These are phyloP conservation scores for Onychomys torridus DNA, from an alignment of 2,797 vertebrate genomes.

Conservation along the genomic window DNA sequence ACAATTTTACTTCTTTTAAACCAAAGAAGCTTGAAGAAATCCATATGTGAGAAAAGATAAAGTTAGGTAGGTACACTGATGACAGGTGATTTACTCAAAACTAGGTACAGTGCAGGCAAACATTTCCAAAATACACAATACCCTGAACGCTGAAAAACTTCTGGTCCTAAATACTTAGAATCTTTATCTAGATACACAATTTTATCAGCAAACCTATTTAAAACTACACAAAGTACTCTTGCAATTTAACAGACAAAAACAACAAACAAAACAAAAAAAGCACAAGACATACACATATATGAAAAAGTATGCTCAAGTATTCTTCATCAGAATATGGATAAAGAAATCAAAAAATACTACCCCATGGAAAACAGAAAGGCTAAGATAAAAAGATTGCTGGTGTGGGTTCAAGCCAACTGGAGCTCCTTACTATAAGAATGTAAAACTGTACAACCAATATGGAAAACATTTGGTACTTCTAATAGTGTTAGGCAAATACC, in stretches of 20 bases:
- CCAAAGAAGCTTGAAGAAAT: conserved; percentile 30
- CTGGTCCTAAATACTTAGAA: neutral
- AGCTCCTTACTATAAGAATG: neutral
- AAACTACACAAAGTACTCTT: neutral
- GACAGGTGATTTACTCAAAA: conserved; percentile 1
- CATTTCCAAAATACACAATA: neutral
- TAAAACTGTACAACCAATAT: neutral
- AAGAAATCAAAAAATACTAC: neutral
- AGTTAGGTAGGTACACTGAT: conserved; percentile 37
- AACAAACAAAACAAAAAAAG: neutral
- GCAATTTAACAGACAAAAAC: neutral
- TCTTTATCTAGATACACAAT: neutral
- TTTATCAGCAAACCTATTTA: neutral
- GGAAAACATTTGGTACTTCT: conserved; percentile 28
- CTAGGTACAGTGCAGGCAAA: neutral
- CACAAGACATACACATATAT: neutral
- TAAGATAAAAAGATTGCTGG: neutral
- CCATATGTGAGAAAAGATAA: neutral
- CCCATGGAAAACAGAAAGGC: neutral
- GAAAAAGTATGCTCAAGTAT: neutral
- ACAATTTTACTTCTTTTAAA: conserved; percentile 62
- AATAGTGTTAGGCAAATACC: neutral
- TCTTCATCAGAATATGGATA: neutral
- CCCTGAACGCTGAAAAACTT: neutral
- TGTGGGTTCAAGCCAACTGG: neutral